A percentile compares a stretch with the other conserved stretches of the same genome.
These are phyloP conservation scores for Leucophenga montana DNA, from an alignment of 2,888 invertebrate genomes.

Conservation along the genomic window DNA sequence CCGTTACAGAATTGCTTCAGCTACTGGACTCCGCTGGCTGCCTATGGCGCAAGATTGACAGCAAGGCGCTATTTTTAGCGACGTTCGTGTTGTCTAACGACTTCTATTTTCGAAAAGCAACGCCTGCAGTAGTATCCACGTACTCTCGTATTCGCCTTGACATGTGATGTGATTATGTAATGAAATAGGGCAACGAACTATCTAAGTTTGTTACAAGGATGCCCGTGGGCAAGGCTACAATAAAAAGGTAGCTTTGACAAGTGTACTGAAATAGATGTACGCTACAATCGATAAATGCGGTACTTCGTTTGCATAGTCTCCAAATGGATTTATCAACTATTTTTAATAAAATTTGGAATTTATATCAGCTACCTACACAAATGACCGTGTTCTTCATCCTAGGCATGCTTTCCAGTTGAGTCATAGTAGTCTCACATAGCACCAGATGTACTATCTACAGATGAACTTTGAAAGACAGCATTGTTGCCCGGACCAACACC, in stretches of 20 bases:
- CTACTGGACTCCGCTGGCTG: neutral
- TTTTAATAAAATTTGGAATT: too few relatives aligned
- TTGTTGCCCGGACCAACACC: too few relatives aligned
- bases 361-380: too few relatives aligned
- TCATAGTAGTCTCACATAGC: too few relatives aligned
- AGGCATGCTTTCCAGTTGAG: too few relatives aligned
- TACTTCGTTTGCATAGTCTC: too few relatives aligned
- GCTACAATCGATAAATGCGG: too few relatives aligned
- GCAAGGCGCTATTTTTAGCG: slow-evolving; percentile 8
- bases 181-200: slow-evolving; percentile 34
- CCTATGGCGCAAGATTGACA: neutral
- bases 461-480: too few relatives aligned
- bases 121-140: slow-evolving; percentile 19
- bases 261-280: too few relatives aligned
- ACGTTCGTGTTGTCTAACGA: slow-evolving; percentile 14
- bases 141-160: slow-evolving; percentile 37
- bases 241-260: slow-evolving; percentile 46
- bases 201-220: slow-evolving; percentile 10
- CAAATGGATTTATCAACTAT: too few relatives aligned
- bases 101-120: slow-evolving; percentile 11
- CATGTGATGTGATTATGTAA: slow-evolving; percentile 60
- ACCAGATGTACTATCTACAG: too few relatives aligned
- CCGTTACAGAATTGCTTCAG: neutral
- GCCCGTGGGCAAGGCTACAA: slow-evolving; percentile 30
- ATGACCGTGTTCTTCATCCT: too few relatives aligned